Evolutionary conservation across 2,113 vertebrate species (phyloP), one percentile per base, ranked within the genome.

Genomic region (Nesogale talazaci): DNA sequence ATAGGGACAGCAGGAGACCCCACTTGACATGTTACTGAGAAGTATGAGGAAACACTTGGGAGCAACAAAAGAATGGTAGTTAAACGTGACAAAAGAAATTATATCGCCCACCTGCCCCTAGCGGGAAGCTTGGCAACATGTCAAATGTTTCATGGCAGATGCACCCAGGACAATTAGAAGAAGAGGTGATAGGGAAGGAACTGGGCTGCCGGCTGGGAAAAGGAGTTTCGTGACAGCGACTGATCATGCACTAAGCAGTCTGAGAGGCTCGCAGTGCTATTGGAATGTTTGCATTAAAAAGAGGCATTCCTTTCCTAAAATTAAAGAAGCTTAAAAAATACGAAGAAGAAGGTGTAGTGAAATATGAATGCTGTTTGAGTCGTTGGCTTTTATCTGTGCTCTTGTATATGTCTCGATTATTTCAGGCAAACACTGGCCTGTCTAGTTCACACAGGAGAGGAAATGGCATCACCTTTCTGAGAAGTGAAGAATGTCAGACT

Each of bases 311-410:
- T 63, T 83, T 81, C 11, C 40, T 29, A 78, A 87, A 59, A 4
- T 5, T 52, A 52, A 52, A 9, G 20, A 77, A 20, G 46, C 59
- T 40, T 89, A 17, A 61, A 81, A 86, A 14, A 23, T 52, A 57
- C 8, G 63, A 82, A 38, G 38, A 14, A 31, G 15, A 38, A 38
- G 17, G 4, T 12, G 2, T 9, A 27, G 34, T 56, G 22, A 52
- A 52, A 17, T 52, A 27, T 31, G 27, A 83, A 70, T 3, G 2
- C 6, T 23, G 10, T 67, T 63, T 77, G 7, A 83, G 10, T 27
- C 5, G 36, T 83, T 83, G 75, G n/a, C 52, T 69, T 79, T 67
- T 83, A 27, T 92, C 83, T 94, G 61, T 72, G n/a, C 34, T 36
- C 34, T 36, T 80, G 27, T 86, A 14, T 36, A 29, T n/a, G 83